A percentile compares a stretch with the other conserved stretches of the same genome.
Evolutionary conservation across 2,888 invertebrate genomes (phyloP).

Genomic region (Acrobeloides nanus): DNA sequence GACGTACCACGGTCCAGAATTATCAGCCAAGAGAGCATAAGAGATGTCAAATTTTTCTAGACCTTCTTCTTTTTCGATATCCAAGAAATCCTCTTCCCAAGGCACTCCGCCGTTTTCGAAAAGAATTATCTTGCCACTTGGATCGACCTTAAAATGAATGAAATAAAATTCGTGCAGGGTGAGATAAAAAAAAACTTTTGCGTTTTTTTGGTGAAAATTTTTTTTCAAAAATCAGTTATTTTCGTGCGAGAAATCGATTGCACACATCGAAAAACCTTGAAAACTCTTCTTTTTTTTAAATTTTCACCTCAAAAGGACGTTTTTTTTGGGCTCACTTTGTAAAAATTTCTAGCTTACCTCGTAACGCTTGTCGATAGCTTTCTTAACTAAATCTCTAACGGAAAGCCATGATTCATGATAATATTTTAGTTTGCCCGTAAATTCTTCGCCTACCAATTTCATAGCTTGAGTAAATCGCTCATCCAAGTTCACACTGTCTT

Average conservation of each 20-base stretch:
- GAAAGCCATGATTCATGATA: conserved; percentile 59
- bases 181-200: too few relatives aligned
- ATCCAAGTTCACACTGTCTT: conserved; percentile 59
- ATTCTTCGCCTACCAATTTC: conserved; percentile 71
- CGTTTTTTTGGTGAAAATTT: neutral
- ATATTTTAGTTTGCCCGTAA: conserved; percentile 65
- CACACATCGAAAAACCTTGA: too few relatives aligned
- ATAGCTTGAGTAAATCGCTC: conserved; percentile 64
- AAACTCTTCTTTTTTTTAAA: neutral
- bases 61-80: conserved; percentile 65
- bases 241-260: too few relatives aligned
- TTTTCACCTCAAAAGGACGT: conserved; percentile 11
- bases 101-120: conserved; percentile 67
- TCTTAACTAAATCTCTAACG: conserved; percentile 69
- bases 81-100: conserved; percentile 82
- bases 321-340: too few relatives aligned
- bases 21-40: conserved; percentile 28
- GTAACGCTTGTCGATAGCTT: conserved; percentile 66
- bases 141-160: conserved; percentile 60
- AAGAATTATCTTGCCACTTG: conserved; percentile 73
- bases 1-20: conserved; percentile 74
- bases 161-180: too few relatives aligned
- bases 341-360: conserved; percentile 41
- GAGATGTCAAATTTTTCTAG: conserved; percentile 32
- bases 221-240: neutral